A percentile compares a stretch with the other conserved stretches of the same genome.
phyloP scores from a whole-genome alignment of 2,797 vertebrate genomes.

The Catamblyrhynchus diadema region DNA sequence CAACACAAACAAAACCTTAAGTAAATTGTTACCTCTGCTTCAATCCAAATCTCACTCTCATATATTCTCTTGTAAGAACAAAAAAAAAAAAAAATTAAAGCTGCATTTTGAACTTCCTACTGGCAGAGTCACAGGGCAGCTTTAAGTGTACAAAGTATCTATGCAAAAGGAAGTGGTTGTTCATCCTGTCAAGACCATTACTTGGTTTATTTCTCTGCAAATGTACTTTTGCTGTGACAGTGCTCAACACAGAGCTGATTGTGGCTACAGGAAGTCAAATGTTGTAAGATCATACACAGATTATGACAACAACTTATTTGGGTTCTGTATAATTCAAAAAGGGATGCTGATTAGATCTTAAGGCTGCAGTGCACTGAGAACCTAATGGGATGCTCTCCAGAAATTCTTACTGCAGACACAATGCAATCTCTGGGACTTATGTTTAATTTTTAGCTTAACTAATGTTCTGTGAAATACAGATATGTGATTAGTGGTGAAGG shows the following conservation, averaged over 20 bases:
- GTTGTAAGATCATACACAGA: slow-evolving; percentile 17
- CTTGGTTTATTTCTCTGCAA: background rate
- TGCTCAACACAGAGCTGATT: background rate
- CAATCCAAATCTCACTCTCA: background rate
- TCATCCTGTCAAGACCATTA: slow-evolving; percentile 4
- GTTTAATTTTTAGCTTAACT: slow-evolving; percentile 54
- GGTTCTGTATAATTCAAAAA: background rate
- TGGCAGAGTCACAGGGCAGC: background rate
- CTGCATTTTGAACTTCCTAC: slow-evolving; percentile 10
- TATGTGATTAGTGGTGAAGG: slow-evolving; percentile 9
- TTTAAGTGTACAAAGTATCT: background rate
- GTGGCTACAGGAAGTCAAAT: background rate
- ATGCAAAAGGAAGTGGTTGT: background rate
- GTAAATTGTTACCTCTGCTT: background rate
- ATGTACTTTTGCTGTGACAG: background rate
- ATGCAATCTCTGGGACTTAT: background rate
- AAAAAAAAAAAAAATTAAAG: background rate
- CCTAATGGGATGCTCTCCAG: background rate
- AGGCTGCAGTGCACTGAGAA: background rate
- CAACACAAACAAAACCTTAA: background rate
- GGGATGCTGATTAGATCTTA: slow-evolving; percentile 10
- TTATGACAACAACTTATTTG: slow-evolving; percentile 17
- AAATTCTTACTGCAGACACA: background rate
- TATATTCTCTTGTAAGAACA: background rate
- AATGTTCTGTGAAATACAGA: slow-evolving; percentile 60